Evolutionary conservation across 2,797 vertebrate species (phyloP), one percentile per base, ranked within the genome.

Genomic region (Perodicticus potto): DNA sequence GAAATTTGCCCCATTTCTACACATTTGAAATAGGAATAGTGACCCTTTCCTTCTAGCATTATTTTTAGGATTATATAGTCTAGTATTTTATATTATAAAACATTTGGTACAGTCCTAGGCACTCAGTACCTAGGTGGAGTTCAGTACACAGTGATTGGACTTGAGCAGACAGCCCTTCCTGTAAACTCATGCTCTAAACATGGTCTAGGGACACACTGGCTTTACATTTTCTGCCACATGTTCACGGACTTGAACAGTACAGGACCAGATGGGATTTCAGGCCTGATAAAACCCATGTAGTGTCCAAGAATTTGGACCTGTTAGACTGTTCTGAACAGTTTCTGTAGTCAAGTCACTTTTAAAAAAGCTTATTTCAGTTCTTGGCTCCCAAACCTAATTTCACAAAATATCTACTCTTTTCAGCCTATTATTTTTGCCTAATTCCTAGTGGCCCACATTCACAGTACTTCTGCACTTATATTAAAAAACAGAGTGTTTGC

Each of bases 1-100:
- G 14, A 25, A 89, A 69, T 91, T 96, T 72, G n/a, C 5, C 22
- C 12, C 7, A 40, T 73, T 83, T 86, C 19, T 91, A 78, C 14
- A 83, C 25, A 88, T 85, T 91, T 70, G 89, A 87, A 92, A 81
- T 95, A 40, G 13, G 29, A 85, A 45, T 87, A 73, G 84, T 81
- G 43, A 70, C 11, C 53, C 1, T 25, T 92, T 4, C 63, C 34
- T 89, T 86, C 25, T n/a, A 73, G 29, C 32, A 88, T 34, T 73
- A 23, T 65, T 86, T 91, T 83, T 76, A 86, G 34, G 34, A 17
- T 73, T 92, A 81, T 27, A 83, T 40, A 82, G n/a, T 83, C 34
- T 93, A 53, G 49, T 53, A 53, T 53, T 53, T 53, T 53, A 16
- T 53, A 53, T 53, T 53, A 34, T 34, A 88, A 92, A 76, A 87